Base-by-base conservation (phyloP, 1,140 invertebrate genomes). In the Halyomorpha halys region DNA sequence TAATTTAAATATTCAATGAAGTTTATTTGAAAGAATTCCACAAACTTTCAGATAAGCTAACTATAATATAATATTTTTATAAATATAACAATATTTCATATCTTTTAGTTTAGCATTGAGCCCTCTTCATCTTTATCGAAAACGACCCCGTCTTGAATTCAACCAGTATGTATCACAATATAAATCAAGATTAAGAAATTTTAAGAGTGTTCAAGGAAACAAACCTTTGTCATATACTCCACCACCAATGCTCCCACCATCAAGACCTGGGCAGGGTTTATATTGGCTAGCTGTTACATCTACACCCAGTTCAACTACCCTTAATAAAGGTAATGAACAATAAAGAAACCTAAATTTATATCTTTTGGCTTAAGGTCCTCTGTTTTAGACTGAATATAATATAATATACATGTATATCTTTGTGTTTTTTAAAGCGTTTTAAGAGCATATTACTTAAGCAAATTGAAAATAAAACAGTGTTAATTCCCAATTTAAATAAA, bases 221-320 rank as follows among this genome's bases (percentile, higher is more conserved):
- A 54, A 64, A 19, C 61, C 61, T 13, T 65, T 71, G 13, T 83
- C 84, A 56, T 95, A 93, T 72, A 97, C 93, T 0, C 93, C 94
- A 2, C 88, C 91, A 34, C 94, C 94, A 0, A 93, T 97, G 70
- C 76, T 97, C 15, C 90, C 90, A 72, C 94, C 94, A 0, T 86
- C 89, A 54, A 80, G 94, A 68, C 84, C 84, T 69, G 91, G 91
- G 6, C 82, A 87, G 0, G 94, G 94, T 0, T 76, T 97, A 0
- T 94, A 94, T 71, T 85, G 85, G 67, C 79, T 80, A 69, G 71
- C 76, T 15, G 75, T 76, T 72, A 73, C 71, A 64, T 59, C 66
- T 18, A 71, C 69, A 69, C 71, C 69, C 23, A 72, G 69, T 45
- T 71, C 70, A 6, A 70, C 72, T 14, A 68, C 68, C n/a, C 60